Evolutionary conservation across 1,140 invertebrate species (phyloP).

Genomic region (Calliphora vicina): DNA sequence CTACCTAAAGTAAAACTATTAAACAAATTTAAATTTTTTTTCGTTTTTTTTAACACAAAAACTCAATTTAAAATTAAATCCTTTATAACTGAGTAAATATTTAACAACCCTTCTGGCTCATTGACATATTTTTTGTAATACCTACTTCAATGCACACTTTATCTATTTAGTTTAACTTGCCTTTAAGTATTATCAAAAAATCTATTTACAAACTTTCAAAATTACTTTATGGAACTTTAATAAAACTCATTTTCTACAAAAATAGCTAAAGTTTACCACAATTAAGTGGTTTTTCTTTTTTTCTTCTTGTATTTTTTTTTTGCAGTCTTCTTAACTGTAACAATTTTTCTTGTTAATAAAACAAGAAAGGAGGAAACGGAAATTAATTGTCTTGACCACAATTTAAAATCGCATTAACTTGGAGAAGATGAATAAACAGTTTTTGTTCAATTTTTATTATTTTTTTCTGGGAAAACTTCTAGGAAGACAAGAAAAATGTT

Average conservation of each 20-base stretch:
- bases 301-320: not conserved
- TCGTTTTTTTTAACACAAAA: too few species aligned
- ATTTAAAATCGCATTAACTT: not conserved
- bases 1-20: too few species aligned
- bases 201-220: not conserved
- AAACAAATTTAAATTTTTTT: too few species aligned
- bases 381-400: not conserved
- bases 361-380: not conserved
- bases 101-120: too few species aligned
- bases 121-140: too few species aligned
- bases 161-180: too few species aligned
- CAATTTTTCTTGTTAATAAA: slow-evolving; percentile 1
- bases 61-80: too few species aligned
- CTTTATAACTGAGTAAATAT: too few species aligned
- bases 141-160: too few species aligned
- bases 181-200: not conserved
- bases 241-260: not conserved
- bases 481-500: not conserved
- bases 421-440: not conserved
- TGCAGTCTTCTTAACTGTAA: not conserved
- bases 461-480: not conserved
- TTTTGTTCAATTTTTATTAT: not conserved
- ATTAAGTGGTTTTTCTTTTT: not conserved
- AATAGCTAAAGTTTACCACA: not conserved
- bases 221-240: not conserved